phyloP scores from a whole-genome alignment of 2,113 vertebrate genomes.

The Microtus pennsylvanicus region DNA sequence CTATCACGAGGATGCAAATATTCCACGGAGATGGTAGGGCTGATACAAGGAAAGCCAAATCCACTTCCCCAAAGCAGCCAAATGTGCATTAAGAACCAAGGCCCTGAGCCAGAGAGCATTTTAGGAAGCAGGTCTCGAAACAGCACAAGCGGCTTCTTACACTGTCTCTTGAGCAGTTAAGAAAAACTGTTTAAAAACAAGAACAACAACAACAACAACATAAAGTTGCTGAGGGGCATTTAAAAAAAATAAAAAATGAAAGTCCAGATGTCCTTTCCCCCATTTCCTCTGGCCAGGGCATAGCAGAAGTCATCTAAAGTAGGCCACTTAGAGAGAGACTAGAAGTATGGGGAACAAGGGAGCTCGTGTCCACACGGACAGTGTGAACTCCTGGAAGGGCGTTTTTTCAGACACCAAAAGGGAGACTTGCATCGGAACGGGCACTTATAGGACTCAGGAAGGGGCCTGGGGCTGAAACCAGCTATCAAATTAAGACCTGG shows the following conservation, averaged over 20 bases:
- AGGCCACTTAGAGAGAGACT: neutral
- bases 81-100: slow-evolving; percentile 68
- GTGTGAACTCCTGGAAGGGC: neutral
- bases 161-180: slow-evolving; percentile 70
- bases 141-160: slow-evolving; percentile 39
- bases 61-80: slow-evolving; percentile 58
- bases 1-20: slow-evolving; percentile 49
- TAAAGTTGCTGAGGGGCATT: slow-evolving; percentile 54
- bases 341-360: neutral
- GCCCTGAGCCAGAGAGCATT: slow-evolving; percentile 72
- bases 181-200: slow-evolving; percentile 58
- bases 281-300: slow-evolving; percentile 18
- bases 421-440: slow-evolving; percentile 35
- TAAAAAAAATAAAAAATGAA: neutral
- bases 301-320: slow-evolving; percentile 23
- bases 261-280: neutral
- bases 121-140: slow-evolving; percentile 70
- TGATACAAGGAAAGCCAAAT: slow-evolving; percentile 48
- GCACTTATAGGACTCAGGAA: neutral
- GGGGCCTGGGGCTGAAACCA: slow-evolving; percentile 1
- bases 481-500: slow-evolving; percentile 4
- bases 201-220: neutral
- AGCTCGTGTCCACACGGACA: neutral
- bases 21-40: neutral
- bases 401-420: slow-evolving; percentile 39